Evolutionary conservation across 2,888 invertebrate species (phyloP), one percentile per base, ranked within the genome.

Genomic region (Parelbella ahira): DNA sequence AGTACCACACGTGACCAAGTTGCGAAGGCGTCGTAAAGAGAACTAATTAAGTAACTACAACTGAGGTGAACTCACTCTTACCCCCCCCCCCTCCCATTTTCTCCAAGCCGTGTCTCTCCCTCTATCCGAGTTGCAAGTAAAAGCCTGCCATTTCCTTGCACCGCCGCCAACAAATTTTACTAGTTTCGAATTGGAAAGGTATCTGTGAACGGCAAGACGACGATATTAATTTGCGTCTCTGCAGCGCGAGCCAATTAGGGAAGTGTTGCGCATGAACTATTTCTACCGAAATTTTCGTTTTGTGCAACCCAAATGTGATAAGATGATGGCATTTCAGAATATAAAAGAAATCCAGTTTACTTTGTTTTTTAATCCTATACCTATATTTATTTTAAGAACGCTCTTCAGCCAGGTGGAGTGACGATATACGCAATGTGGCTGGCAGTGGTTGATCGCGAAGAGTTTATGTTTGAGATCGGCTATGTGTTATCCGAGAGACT

Each of bases 1-100:
- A n/a, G n/a, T n/a, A n/a, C n/a, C n/a, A n/a, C n/a, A n/a, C n/a
- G n/a, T n/a, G n/a, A n/a, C n/a, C n/a, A n/a, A n/a, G 27, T 3
- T 27, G 19, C 7, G 27, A 18, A 30, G 29, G 7, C 19, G 11
- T 27, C 19, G 25, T 27, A 37, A 37, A 19, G 27, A 27, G 19
- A 37, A 37, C 27, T 37, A 37, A n/a, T 37, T 37, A 37, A 37
- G 36, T 37, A 37, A 37, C 36, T 37, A 27, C 36, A 27, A 37
- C 8, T 27, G 36, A 19, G 25, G 19, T 19, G 36, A 15, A 11
- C 21, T 32, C 21, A 32, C 20, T 33, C 33, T 23, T 25, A 8
- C n/a, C 8, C n/a, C 11, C 27, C 25, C 9, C 13, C 3, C 23
- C 6, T 7, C 12, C 5, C 32, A 7, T 11, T 7, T 12, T 21